Conservation (phyloP, 2,888 invertebrate species). For the Cylindroiulus punctatus region DNA sequence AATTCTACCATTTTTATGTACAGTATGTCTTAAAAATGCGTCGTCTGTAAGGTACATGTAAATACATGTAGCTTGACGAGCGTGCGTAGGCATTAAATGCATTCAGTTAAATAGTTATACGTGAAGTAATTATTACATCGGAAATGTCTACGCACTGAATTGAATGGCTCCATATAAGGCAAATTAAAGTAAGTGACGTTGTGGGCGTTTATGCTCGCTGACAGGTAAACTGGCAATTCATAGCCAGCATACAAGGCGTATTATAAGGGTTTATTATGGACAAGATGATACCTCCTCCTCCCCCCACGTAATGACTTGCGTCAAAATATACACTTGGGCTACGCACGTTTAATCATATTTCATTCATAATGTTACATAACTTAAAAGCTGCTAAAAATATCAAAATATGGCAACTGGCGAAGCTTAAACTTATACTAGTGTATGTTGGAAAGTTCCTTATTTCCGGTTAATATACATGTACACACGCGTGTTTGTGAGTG, state of each 20-base stretch:
- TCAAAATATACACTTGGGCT: too few species aligned
- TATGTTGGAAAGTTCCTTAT: too few species aligned
- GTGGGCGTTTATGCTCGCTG: neutral
- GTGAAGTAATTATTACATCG: neutral
- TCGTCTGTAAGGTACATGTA: neutral
- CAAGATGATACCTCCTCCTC: neutral
- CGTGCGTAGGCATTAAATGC: constrained; percentile 8
- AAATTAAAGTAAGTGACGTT: neutral
- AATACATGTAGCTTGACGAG: too few species aligned
- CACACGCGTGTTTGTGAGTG: too few species aligned
- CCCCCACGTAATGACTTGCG: neutral
- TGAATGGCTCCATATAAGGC: neutral
- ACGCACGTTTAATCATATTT: neutral
- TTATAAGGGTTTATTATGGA: too few species aligned
- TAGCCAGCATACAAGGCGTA: neutral
- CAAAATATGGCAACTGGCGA: too few species aligned
- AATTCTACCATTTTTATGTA: too few species aligned
- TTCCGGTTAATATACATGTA: too few species aligned
- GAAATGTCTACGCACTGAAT: neutral
- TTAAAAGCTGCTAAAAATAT: too few species aligned
- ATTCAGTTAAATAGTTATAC: neutral
- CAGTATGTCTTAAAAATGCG: too few species aligned
- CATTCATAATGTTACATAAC: neutral
- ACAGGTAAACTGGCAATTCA: neutral
- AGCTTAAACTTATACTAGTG: too few species aligned